These are phyloP conservation scores for Apogon talboti DNA, from an alignment of 2,797 vertebrate genomes.

Conservation along the genomic window DNA sequence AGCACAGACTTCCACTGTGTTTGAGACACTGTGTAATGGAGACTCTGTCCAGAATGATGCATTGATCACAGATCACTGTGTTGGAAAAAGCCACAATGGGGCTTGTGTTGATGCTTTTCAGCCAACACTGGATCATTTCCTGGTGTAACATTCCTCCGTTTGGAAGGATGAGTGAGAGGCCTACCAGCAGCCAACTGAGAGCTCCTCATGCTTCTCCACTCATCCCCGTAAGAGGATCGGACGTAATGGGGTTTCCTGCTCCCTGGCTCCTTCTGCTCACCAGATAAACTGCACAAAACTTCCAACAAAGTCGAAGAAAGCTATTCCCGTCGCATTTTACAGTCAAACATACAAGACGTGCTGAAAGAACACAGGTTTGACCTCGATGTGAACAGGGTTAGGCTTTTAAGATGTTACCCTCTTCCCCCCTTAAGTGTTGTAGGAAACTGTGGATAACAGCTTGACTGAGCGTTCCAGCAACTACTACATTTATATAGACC, in stretches of 20 bases:
- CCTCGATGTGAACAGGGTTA: conserved; percentile 54
- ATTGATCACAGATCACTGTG: conserved; percentile 49
- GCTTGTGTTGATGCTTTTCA: conserved; percentile 47
- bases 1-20: conserved; percentile 26
- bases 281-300: conserved; percentile 69
- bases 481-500: background rate
- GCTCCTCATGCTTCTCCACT: conserved; percentile 69
- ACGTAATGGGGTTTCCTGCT: conserved; percentile 78
- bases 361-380: conserved; percentile 52
- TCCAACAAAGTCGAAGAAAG: conserved; percentile 56
- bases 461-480: conserved; percentile 17
- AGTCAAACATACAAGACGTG: conserved; percentile 52
- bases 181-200: conserved; percentile 60
- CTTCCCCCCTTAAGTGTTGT: conserved; percentile 1
- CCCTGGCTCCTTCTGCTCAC: conserved; percentile 63
- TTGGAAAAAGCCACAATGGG: conserved; percentile 49
- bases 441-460: conserved; percentile 40
- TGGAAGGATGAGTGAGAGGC: conserved; percentile 62
- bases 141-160: conserved; percentile 46
- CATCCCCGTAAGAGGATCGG: conserved; percentile 78
- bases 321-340: conserved; percentile 64
- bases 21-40: conserved; percentile 42
- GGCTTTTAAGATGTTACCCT: conserved; percentile 61
- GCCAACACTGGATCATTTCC: conserved; percentile 35
- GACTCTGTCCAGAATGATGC: conserved; percentile 29